Percentiles rank a stretch among this genome's conserved stretches.
Evolutionary conservation across 2,113 vertebrate species (phyloP).

Genomic region (Taxidea taxus): DNA sequence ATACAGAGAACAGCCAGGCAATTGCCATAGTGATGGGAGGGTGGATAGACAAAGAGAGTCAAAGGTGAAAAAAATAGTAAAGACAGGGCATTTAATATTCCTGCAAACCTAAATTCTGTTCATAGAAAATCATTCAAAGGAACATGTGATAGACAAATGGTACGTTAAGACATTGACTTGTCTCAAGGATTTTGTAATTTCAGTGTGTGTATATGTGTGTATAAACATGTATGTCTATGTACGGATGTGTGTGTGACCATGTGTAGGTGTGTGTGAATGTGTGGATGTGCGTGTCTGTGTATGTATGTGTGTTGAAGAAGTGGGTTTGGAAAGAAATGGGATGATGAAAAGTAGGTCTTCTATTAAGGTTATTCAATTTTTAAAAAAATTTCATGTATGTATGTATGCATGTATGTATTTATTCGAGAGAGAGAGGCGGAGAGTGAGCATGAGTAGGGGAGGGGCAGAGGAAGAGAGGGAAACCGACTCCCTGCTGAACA

Average conservation of each 20-base stretch:
- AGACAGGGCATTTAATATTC: background rate
- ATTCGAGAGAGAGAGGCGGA: no score
- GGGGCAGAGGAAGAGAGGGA: no score
- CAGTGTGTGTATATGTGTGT: background rate
- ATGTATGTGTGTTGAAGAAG: background rate
- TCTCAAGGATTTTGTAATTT: background rate
- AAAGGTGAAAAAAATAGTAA: background rate
- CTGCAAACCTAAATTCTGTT: background rate
- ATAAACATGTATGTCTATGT: no score
- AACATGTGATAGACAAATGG: background rate
- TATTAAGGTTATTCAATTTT: background rate
- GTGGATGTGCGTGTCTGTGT: background rate
- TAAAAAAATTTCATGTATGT: no score
- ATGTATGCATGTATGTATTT: no score
- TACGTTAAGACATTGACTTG: background rate
- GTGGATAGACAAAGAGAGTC: background rate
- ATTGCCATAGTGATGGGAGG: background rate
- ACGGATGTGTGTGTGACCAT: no score
- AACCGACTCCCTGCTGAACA: no score
- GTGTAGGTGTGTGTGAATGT: background rate
- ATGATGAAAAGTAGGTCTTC: background rate
- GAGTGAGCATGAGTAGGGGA: no score
- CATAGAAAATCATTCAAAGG: background rate
- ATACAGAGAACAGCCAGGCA: background rate
- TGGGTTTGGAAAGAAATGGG: background rate